Conservation (phyloP, 2,888 invertebrate genomes). For the Acleris emargana region DNA sequence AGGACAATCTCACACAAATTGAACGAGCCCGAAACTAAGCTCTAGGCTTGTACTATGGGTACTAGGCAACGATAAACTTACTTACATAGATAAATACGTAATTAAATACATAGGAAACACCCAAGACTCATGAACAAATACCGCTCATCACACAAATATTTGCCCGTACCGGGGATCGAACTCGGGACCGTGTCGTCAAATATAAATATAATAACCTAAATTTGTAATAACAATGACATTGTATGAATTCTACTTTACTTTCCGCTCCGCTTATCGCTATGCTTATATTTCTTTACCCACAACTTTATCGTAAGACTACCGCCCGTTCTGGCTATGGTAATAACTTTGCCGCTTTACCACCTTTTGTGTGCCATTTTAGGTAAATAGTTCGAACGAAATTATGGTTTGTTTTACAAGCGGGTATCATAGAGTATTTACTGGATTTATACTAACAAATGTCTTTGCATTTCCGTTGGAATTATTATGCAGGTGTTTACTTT, state of each 20-base stretch:
- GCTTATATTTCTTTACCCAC: background rate
- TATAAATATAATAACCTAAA: too few species aligned
- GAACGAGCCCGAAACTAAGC: too few species aligned
- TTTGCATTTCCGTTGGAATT: background rate
- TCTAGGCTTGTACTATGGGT: too few species aligned
- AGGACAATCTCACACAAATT: too few species aligned
- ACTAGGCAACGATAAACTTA: too few species aligned
- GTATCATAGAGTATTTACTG: constrained; percentile 23
- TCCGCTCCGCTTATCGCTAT: background rate
- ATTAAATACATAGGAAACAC: too few species aligned
- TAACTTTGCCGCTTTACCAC: constrained; percentile 37
- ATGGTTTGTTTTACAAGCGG: constrained; percentile 29
- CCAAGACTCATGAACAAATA: too few species aligned
- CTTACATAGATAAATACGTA: too few species aligned
- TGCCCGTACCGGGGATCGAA: too few species aligned
- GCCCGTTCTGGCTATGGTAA: constrained; percentile 34
- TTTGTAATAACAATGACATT: too few species aligned
- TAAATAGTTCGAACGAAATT: constrained; percentile 36
- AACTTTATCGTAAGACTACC: constrained; percentile 33
- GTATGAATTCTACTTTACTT: background rate
- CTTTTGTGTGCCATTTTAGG: constrained; percentile 38
- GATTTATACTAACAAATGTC: constrained; percentile 8
- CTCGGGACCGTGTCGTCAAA: too few species aligned
- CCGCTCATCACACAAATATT: too few species aligned
- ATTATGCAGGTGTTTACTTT: background rate